Evolutionary conservation across 2,888 invertebrate species (phyloP), one percentile per base, ranked within the genome.

Genomic region (Caenorhabditis parvicauda): DNA sequence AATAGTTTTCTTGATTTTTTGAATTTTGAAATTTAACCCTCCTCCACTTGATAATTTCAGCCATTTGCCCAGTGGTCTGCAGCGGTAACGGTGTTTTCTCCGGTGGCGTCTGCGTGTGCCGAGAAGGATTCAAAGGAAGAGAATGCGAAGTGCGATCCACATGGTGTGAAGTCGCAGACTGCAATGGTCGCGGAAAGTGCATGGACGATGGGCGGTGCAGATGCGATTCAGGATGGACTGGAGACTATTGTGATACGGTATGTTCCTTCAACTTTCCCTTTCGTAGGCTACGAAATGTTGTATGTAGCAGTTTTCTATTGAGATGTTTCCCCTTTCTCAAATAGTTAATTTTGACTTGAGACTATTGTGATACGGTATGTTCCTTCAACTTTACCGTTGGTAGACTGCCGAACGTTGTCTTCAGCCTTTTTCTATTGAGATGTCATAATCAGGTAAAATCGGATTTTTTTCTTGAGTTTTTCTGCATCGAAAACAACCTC

Each of bases 21-120:
- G 21, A 27, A 9, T 42, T 14, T 25, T 24, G 17, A 38, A 14
- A 19, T 12, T 14, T n/a, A 29, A 14, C 4, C 38, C n/a, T n/a
- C n/a, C n/a, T n/a, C n/a, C n/a, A n/a, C n/a, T 19, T 21, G 17
- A 14, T 19, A 24, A 21, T 83, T 84, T 58, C 84, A 91, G 91
- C 91, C 84, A 90, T 93, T 37, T 98, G 96, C 81, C 96, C 96
- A 47, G 91, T 94, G 3, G 85, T 98, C 50, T 99, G 98, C 85
- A 92, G 90, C 80, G 94, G 94, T 81, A 89, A 92, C 67, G 98
- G 98, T 32, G 91, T 93, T 82, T 96, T 95, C 83, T 90, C 91
- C 21, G 64, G 62, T 6, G 70, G 72, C 27, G 28, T 44, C n/a
- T 73, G 72, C 51, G 51, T 67, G 27, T 72, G 72, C 32, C 53